Evolutionary conservation across 2,797 vertebrate species (phyloP), one percentile per base, ranked within the genome.

Genomic region (Sciurus vulgaris): DNA sequence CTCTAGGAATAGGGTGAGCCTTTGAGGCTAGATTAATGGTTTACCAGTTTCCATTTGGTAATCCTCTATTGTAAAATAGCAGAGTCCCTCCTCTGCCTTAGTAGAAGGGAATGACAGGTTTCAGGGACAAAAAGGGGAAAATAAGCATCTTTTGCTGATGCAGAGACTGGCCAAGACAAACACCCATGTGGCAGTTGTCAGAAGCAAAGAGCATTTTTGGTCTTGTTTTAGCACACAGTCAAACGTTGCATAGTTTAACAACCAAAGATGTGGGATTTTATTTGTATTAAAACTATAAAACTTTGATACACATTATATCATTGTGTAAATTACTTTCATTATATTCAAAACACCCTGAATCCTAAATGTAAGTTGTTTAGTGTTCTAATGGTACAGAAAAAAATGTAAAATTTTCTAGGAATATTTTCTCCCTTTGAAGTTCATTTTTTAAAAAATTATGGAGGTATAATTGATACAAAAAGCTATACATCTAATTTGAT

Each of bases 11-110:
- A 47, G 2, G 77, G 30, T 89, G 0, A 94, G 7, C 4, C 28
- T 67, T 87, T 94, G 14, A 86, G 30, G n/a, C 18, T 94, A 41
- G 15, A 67, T 59, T 91, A 86, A 63, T 86, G 90, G 61, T 35
- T 83, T 95, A 76, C 67, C 63, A 76, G 22, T 89, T 91, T 96
- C 30, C 87, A 54, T 22, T 61, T 61, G 49, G 65, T 72, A 78
- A 91, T 63, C 8, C 14, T 92, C 28, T 33, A 4, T 93, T 89
- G 35, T 70, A 87, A 76, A 96, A 76, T 41, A 92, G 9, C 70
- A 56, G 76, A 91, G 22, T 82, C 35, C 51, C 20, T 89, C 20
- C 79, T 93, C 72, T 72, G 24, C n/a, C 26, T 85, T 41, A 22
- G 24, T 47, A 86, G 10, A 38, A 86, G 30, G 2, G 15, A 86